Evolutionary conservation across 2,797 vertebrate genomes (phyloP), one percentile per base, ranked within the genome.

Genomic region (Chelon auratus): DNA sequence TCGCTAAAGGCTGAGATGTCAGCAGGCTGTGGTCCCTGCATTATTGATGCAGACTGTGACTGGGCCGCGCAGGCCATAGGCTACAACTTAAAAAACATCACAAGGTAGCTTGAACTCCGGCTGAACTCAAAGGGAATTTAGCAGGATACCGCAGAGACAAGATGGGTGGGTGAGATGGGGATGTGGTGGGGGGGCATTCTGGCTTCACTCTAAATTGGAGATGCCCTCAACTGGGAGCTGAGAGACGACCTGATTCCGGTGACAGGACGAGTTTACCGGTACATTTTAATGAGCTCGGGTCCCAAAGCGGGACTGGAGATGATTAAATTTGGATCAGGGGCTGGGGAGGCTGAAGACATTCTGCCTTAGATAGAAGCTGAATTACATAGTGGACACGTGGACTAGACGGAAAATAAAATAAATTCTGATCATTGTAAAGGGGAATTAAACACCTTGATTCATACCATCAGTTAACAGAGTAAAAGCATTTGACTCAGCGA

Each of bases 41-140:
- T 91, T 92, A 92, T 91, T 93, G 78, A 93, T 90, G 87, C 67
- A 71, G 84, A 78, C 72, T 76, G 72, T 74, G 87, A 80, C 82
- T 36, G 77, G 76, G 70, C 72, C 77, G 60, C 61, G 77, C 58
- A 33, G 73, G 77, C 87, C 86, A 86, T 72, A 84, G 78, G 78
- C 87, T 90, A 74, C 73, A 78, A 81, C 80, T 83, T 82, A 56
- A 81, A 58, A 56, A 81, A 85, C 77, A 82, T 82, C 77, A 61
- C 17, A 81, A 75, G 82, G 82, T 83, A 74, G 48, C 48, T 17
- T 90, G 87, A 88, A 93, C 89, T 92, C 71, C 9, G 18, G 48
- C 33, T 91, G 88, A 91, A 92, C 89, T 87, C 48, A 4, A 20
- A 47, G 54, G 61, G 66, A 77, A 56, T 86, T 76, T 51, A 83